Evolutionary conservation across 2,797 vertebrate genomes (phyloP).

Genomic region (Pipistrellus pipistrellus): DNA sequence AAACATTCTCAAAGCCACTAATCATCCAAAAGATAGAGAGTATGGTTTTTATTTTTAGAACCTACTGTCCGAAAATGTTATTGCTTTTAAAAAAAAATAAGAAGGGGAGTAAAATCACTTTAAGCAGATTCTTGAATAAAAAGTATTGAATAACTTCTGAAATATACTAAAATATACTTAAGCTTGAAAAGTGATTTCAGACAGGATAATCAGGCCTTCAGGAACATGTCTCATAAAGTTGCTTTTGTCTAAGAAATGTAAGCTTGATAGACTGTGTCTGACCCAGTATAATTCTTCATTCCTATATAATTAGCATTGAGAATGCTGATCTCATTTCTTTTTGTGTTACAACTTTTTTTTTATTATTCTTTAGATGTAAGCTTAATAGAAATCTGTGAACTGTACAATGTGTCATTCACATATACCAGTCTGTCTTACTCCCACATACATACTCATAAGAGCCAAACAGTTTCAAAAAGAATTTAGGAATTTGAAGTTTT

Average conservation of each 20-base stretch:
- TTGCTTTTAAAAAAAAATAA: not conserved
- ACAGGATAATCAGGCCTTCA: not conserved
- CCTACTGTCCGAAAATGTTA: not conserved
- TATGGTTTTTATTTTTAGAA: rapidly evolving
- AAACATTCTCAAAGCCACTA: no score
- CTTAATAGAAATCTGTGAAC: slow-evolving; percentile 7
- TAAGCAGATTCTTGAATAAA: not conserved
- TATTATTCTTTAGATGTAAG: not conserved
- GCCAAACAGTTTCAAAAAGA: slow-evolving; percentile 30
- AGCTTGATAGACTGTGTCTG: not conserved
- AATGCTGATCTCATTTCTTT: slow-evolving; percentile 25
- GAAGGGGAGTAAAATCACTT: not conserved
- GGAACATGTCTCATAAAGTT: not conserved
- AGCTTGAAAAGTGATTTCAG: not conserved
- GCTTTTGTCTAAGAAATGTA: not conserved
- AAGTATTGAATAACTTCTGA: not conserved
- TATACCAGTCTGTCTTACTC: slow-evolving; percentile 11
- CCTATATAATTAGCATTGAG: slow-evolving; percentile 42
- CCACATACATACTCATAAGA: not conserved
- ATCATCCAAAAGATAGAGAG: no score
- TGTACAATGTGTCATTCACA: slow-evolving; percentile 24
- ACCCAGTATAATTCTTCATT: slow-evolving; percentile 19
- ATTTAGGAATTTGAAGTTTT: slow-evolving; percentile 31
- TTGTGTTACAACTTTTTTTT: not conserved
- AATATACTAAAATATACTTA: not conserved